Base-by-base conservation (phyloP, 2,797 vertebrate species). In the Percopsis omiscomaycus region DNA sequence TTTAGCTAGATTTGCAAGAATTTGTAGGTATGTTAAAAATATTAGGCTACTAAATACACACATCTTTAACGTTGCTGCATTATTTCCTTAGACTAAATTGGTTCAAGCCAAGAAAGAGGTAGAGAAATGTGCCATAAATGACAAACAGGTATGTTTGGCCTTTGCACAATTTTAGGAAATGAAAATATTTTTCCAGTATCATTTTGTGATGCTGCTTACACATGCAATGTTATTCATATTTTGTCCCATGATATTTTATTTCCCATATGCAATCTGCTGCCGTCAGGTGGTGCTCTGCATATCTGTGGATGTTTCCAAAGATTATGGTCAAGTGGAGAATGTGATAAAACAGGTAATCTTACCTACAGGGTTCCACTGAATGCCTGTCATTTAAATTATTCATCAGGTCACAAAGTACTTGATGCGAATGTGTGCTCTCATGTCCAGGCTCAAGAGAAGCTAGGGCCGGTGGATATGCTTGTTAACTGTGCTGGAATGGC, bases 381-480 rank as follows among this genome's bases (percentile, higher is more conserved):
- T 51, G 80, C 42, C 11, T 13, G 59, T 62, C 32, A 14, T 14
- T 70, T 68, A 12, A 67, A 60, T 73, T 55, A 80, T 80, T 68
- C 16, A 67, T 16, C 13, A 11, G 3, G 22, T 6, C 51, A 22
- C 16, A 11, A 8, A 5, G 14, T 50, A 58, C 28, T 32, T 47
- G 16, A 72, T 63, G 46, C 65, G 11, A 0, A 0, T 44, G 44
- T 86, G 52, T 59, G 64, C 62, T 29, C 32, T 70, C 5, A 57
- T 4, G 1, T 64, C 16, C 76, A 99, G 98, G 96, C 97, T 82
- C 97, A 99, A 74, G 97, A 99, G 84, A 98, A 98, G 74, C 83
- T 99, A 61, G 98, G 98, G 2, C 98, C 98, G 0, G 97, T 99
- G 71, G 97, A 99, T 81, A 97, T 99, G 96, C 93, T 99, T 32